phyloP scores from a whole-genome alignment of 2,113 vertebrate species.

The Megaceryle maxima region DNA sequence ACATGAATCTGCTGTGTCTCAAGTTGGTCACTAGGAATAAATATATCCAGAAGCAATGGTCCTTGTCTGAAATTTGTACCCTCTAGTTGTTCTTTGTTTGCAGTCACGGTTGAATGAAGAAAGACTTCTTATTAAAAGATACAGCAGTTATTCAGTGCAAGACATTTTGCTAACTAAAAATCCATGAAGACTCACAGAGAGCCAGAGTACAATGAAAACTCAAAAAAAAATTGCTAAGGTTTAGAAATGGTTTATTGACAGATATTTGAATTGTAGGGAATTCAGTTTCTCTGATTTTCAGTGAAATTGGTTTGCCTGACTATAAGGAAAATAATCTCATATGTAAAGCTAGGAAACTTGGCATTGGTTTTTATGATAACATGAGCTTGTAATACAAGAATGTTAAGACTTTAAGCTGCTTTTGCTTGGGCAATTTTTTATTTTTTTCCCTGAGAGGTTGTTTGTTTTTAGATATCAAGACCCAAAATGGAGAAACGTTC shows the following conservation, averaged over 20 bases:
- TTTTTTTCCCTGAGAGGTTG: neutral
- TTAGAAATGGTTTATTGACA: neutral
- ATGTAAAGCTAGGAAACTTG: slow-evolving; percentile 18
- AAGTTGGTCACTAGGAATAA: neutral
- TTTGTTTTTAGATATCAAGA: slow-evolving; percentile 14
- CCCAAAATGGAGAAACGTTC: slow-evolving; percentile 13
- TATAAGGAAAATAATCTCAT: slow-evolving; percentile 1
- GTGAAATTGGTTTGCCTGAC: neutral
- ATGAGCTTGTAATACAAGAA: slow-evolving; percentile 60
- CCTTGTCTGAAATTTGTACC: neutral
- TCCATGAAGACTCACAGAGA: neutral
- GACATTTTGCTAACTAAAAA: neutral
- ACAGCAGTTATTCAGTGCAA: neutral
- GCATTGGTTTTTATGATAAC: slow-evolving; percentile 44
- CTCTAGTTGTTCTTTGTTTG: neutral
- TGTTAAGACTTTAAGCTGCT: slow-evolving; percentile 67
- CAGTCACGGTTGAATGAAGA: neutral
- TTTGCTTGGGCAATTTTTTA: neutral
- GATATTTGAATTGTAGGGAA: neutral
- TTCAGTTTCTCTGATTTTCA: neutral
- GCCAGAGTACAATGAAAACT: neutral
- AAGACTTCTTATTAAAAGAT: neutral
- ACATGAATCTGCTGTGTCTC: neutral
- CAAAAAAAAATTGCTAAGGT: neutral
- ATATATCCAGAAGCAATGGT: neutral